A percentile compares a stretch with the other conserved stretches of the same genome.
Evolutionary conservation across 2,797 vertebrate genomes (phyloP).

Genomic region (Botia kubotai): DNA sequence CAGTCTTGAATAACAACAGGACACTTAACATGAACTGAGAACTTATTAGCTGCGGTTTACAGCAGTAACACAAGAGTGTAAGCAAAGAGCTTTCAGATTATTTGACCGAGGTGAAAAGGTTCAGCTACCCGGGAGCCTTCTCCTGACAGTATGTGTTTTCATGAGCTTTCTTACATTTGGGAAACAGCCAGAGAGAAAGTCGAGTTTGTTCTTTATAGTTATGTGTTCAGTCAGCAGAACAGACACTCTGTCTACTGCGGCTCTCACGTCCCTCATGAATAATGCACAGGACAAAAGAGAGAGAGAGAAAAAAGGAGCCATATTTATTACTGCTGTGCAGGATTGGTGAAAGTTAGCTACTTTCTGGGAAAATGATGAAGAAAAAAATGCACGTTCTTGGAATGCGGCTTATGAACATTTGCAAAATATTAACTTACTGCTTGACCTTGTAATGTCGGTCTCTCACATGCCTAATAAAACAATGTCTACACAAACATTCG

Average conservation of each 20-base stretch:
- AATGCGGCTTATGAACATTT: background rate
- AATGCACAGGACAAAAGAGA: conserved; percentile 51
- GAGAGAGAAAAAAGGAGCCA: conserved; percentile 5
- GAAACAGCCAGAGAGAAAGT: background rate
- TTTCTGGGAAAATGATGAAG: background rate
- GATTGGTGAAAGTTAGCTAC: background rate
- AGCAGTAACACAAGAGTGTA: conserved; percentile 15
- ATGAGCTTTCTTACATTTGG: background rate
- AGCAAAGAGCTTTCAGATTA: background rate
- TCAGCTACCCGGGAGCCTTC: background rate
- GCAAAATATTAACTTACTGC: background rate
- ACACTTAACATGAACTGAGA: background rate
- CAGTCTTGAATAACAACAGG: conserved; percentile 5
- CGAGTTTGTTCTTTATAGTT: conserved; percentile 12
- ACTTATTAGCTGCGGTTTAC: conserved; percentile 15
- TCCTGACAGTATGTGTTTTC: background rate
- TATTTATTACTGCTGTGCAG: conserved; percentile 7
- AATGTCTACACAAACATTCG: background rate
- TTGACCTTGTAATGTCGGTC: background rate
- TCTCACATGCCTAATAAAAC: background rate
- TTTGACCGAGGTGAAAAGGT: too few species aligned
- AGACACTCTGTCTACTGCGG: conserved; percentile 9
- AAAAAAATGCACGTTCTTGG: background rate
- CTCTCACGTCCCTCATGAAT: conserved; percentile 45
- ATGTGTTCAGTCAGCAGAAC: conserved; percentile 33